Evolutionary conservation across 2,888 invertebrate genomes (phyloP), one percentile per base, ranked within the genome.

Genomic region (Spodoptera exigua): DNA sequence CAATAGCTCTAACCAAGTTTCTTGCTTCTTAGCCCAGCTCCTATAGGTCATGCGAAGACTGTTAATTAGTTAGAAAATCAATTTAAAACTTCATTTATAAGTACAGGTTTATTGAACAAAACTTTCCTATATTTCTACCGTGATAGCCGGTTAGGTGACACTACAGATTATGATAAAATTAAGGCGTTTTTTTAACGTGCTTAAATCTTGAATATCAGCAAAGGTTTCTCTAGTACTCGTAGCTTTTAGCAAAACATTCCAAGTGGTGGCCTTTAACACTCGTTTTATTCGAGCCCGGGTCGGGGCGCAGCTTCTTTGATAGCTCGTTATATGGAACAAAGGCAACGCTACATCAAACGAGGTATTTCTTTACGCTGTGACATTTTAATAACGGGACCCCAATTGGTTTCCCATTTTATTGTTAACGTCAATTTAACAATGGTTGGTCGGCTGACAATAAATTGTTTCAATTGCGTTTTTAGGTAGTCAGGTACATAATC

Each of bases 281-380:
- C 81, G 81, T 84, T 85, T 85, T 81, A 82, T 80, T 72, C 73
- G 76, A 79, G 75, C 63, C 63, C 76, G 77, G 76, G 74, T 61
- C 76, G 67, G 77, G 60, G 71, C 73, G 63, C 79, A 71, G 71
- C 78, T 78, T 83, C 81, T 85, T 84, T 82, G 76, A 78, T 81
- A 80, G 84, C 88, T 90, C 89, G 89, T 90, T 90, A 90, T 72
- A 80, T 79, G 81, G 84, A 87, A 90, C 89, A 91, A 91, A 89
- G 88, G 81, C 80, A 76, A 78, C 78, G 79, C 79, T 71, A 89
- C 89, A 88, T 90, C 89, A 91, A 90, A 90, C 85, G 85, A 80
- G 76, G 74, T 78, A 81, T 86, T 89, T 85, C 85, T 87, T 87
- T 87, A 82, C 76, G 79, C 85, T 80, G 82, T 83, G 87, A 86